phyloP scores from a whole-genome alignment of 2,797 vertebrate genomes.

The Spizella passerina region DNA sequence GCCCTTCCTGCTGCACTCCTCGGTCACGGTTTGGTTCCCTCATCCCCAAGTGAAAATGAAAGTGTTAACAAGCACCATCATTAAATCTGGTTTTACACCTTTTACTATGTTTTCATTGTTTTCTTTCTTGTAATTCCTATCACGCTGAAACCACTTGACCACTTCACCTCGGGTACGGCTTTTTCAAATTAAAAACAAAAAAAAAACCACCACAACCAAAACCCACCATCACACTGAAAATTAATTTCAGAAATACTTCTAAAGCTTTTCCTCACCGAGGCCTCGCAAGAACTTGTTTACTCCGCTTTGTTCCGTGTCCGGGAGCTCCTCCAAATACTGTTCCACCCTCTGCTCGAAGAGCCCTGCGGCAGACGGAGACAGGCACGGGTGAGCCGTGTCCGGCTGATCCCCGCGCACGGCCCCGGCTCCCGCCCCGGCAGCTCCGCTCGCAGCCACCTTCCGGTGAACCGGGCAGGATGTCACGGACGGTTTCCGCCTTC shows the following conservation, averaged over 20 bases:
- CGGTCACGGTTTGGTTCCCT: not conserved
- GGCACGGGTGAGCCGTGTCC: fast-evolving
- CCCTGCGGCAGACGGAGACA: conserved; percentile 72
- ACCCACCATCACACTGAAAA: not conserved
- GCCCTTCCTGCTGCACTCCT: not conserved
- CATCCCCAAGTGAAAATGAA: not conserved
- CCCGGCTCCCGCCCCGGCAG: not conserved
- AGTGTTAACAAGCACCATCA: not conserved
- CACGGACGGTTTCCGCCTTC: not conserved
- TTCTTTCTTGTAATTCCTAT: not conserved
- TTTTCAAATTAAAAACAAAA: not conserved
- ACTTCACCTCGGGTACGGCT: not conserved
- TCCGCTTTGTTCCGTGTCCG: conserved; percentile 96
- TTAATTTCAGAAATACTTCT: not conserved
- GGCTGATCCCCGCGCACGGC: fast-evolving
- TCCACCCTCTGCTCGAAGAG: conserved; percentile 97
- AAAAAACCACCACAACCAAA: not conserved
- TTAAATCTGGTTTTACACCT: not conserved
- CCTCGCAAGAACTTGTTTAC: conserved; percentile 98
- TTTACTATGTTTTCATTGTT: not conserved
- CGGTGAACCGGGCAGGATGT: fast-evolving
- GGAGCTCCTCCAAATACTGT: conserved; percentile 96
- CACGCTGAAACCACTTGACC: not conserved
- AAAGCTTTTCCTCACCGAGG: conserved; percentile 84
- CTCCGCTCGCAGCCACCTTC: not conserved